phyloP scores from a whole-genome alignment of 1,140 invertebrate species.

The Nasonia giraulti region DNA sequence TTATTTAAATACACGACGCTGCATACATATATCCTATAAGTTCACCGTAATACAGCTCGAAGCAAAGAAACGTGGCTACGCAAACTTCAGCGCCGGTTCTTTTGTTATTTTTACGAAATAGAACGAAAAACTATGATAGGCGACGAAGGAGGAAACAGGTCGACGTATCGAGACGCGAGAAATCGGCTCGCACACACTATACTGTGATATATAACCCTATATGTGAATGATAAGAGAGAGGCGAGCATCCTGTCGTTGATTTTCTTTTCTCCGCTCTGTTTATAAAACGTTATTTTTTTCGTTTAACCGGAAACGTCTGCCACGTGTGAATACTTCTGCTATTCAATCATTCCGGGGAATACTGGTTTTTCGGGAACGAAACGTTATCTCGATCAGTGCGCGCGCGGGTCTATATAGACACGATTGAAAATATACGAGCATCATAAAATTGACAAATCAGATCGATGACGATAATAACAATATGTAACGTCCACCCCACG shows the following conservation, averaged over 20 bases:
- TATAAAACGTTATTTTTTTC: neutral
- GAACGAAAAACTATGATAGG: neutral
- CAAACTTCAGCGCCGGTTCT: neutral
- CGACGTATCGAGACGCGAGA: neutral
- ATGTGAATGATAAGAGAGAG: constrained; percentile 10
- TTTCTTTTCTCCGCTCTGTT: constrained; percentile 7
- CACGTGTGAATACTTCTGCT: neutral
- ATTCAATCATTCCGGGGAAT: neutral
- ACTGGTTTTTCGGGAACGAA: neutral
- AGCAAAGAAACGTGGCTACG: neutral
- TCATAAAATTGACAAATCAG: neutral
- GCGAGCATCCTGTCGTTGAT: constrained; percentile 38
- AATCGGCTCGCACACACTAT: constrained; percentile 4
- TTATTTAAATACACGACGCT: neutral
- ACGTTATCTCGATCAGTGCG: neutral
- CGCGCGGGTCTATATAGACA: neutral
- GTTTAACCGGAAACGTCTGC: neutral
- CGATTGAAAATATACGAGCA: neutral
- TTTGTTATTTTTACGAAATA: neutral
- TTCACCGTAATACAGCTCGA: neutral
- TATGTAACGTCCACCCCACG: neutral
- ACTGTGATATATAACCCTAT: constrained; percentile 37
- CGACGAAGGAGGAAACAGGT: neutral
- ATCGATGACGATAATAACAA: neutral
- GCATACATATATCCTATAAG: neutral